Percentiles rank a stretch among this genome's conserved stretches.
These are phyloP conservation scores for Gnatocerus cornutus DNA, from an alignment of 2,888 invertebrate genomes.

Conservation along the genomic window DNA sequence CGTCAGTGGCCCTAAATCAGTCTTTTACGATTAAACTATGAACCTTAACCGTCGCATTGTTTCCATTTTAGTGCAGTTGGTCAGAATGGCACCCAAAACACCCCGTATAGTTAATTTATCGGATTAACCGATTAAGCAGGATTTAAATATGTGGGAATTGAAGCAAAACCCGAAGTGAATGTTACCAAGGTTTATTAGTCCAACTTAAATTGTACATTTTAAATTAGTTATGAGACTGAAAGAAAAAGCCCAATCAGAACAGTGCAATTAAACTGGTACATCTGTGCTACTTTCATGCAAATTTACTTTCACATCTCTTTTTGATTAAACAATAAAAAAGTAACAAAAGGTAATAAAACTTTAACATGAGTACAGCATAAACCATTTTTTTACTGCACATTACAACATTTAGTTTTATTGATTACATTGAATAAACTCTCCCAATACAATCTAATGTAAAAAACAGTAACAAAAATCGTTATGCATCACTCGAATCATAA, in stretches of 20 bases:
- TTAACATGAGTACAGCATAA: conserved; percentile 37
- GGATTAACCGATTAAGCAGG: too few species aligned
- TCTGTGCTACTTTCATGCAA: conserved; percentile 42
- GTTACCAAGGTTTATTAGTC: conserved; percentile 23
- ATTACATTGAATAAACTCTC: conserved; percentile 46
- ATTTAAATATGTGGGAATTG: too few species aligned
- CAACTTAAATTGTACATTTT: conserved; percentile 24
- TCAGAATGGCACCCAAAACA: too few species aligned
- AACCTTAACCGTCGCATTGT: too few species aligned
- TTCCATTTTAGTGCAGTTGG: too few species aligned
- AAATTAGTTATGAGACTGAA: conserved; percentile 34
- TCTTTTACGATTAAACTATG: too few species aligned
- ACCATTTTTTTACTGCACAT: conserved; percentile 39
- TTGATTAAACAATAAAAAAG: conserved; percentile 9
- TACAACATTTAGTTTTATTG: conserved; percentile 44
- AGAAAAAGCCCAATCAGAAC: conserved; percentile 17
- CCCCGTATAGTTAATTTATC: too few species aligned
- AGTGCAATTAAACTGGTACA: conserved; percentile 39
- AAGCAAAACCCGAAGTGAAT: conserved; percentile 3
- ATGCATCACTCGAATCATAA: conserved; percentile 28
- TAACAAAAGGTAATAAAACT: conserved; percentile 31
- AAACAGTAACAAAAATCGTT: conserved; percentile 38
- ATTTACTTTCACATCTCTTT: conserved; percentile 22
- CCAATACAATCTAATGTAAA: conserved; percentile 46
- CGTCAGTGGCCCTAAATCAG: too few species aligned